phyloP scores from a whole-genome alignment of 2,888 invertebrate species.

The Nineta flava region DNA sequence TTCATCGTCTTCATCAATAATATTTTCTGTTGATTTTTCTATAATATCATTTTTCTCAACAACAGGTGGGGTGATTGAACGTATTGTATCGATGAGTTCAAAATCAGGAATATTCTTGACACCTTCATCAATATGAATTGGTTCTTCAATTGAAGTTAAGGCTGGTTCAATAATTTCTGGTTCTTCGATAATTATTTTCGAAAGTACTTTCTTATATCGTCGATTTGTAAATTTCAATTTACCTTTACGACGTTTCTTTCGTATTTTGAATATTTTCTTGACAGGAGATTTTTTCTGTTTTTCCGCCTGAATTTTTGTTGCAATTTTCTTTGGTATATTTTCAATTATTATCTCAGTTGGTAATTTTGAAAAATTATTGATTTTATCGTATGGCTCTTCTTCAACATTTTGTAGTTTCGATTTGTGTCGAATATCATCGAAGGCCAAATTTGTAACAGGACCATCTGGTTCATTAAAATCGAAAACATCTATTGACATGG shows the following conservation, averaged over 20 bases:
- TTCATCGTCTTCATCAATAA: background rate
- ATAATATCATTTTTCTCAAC: background rate
- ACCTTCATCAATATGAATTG: too few species aligned
- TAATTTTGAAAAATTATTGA: too few species aligned
- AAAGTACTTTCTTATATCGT: background rate
- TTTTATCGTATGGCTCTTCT: background rate
- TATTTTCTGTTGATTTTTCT: background rate
- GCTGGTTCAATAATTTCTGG: background rate
- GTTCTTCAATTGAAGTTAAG: too few species aligned
- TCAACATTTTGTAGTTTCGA: background rate
- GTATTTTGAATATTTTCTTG: background rate
- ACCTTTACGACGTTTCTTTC: background rate
- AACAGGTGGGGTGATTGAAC: too few species aligned
- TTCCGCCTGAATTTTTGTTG: background rate
- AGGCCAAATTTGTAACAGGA: background rate
- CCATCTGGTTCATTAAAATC: background rate
- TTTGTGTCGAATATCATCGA: background rate
- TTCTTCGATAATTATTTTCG: background rate
- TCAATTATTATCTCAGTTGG: too few species aligned
- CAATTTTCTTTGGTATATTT: background rate
- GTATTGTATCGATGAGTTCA: too few species aligned
- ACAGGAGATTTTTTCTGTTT: background rate
- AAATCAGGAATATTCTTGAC: too few species aligned
- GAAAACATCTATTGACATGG: background rate
- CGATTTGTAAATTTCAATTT: background rate